Base-by-base conservation (phyloP, 2,888 invertebrate species). In the Andrena camellia region DNA sequence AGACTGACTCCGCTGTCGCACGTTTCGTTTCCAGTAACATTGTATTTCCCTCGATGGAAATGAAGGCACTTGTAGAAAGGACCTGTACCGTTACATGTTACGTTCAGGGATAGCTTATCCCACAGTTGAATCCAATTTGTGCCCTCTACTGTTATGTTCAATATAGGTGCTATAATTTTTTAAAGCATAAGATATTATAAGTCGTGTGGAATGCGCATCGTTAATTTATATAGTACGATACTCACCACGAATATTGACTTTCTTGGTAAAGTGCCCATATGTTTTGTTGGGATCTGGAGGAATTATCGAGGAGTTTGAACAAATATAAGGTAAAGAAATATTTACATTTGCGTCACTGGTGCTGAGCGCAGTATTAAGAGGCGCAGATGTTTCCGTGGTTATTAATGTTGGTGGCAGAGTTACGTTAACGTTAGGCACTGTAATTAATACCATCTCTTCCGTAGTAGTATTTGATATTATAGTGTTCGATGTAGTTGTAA, bases 41-140 rank as follows among this genome's bases (percentile, higher is more conserved):
- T 97, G 90, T 96, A 96, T 48, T 94, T 91, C 76, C 97, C 98
- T 35, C 94, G 92, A 80, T 95, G 95, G 89, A 96, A 96, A 68
- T 95, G 93, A 60, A 96, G 95, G 91, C 98, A 98, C 92, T 97
- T 97, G 63, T 95, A 90, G 90, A 97, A 97, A 0, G 97, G 97
- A 0, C 96, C 95, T 0, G 97, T 97, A 0, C 98, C 98, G 35
- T 96, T 95, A 90, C 97, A 98, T 54, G 95, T 95, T 2, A 97
- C 95, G 85, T 96, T 95, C 8, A 98, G 93, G 74, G 96, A 95
- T 33, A 98, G 94, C 63, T 98, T 94, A 73, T 97, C 97, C 48
- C 97, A 98, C 81, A 97, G 97, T 89, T 97, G 96, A 48, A 98
- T 94, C 98, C 98, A 98, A 90, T 97, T 97, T 75, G 96, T 96